Conservation (phyloP, 2,113 vertebrate species). For the Pelvicachromis taeniatus region DNA sequence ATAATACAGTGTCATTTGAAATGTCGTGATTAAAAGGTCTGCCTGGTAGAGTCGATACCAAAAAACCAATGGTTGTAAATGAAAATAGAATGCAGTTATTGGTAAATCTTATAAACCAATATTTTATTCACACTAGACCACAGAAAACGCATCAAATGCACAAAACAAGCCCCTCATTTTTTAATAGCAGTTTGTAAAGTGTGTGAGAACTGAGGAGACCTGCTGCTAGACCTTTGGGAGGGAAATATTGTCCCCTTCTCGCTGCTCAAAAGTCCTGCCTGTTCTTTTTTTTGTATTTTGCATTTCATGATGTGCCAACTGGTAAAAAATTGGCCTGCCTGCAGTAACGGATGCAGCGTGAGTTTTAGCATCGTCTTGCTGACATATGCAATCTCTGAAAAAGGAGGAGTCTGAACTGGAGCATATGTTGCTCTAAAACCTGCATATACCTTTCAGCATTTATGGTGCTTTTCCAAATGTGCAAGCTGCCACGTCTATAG, state of each 20-base stretch:
- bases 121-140: no score
- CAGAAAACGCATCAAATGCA: no score
- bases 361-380: background rate
- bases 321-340: fast-evolving
- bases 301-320: background rate
- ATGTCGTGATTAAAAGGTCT: background rate
- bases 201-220: background rate
- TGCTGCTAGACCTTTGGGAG: background rate
- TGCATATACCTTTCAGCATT: background rate
- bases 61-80: background rate
- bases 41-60: background rate
- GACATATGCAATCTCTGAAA: background rate
- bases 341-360: background rate
- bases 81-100: background rate
- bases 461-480: background rate
- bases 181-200: background rate
- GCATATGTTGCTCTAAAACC: background rate
- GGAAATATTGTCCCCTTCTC: background rate
- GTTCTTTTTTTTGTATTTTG: background rate
- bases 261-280: background rate
- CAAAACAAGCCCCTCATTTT: background rate
- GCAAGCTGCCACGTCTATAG: no score
- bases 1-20: background rate
- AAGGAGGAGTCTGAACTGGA: background rate
- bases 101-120: background rate